Evolutionary conservation across 2,888 invertebrate species (phyloP).

Genomic region (Cactoblastis cactorum): DNA sequence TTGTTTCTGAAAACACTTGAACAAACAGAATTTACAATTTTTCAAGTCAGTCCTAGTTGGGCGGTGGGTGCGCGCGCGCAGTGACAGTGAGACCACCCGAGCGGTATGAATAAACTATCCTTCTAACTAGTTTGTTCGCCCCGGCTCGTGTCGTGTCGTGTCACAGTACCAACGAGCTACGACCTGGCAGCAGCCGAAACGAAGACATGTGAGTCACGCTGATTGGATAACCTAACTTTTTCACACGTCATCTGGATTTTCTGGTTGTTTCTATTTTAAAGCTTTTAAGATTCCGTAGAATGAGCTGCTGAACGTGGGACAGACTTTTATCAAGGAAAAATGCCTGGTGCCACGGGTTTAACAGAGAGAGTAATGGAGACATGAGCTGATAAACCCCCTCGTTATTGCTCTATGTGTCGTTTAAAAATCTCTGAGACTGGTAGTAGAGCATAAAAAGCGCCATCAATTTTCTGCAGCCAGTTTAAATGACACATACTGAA

Average conservation of each 20-base stretch:
- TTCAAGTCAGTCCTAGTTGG: constrained; percentile 46
- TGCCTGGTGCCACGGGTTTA: too few relatives aligned
- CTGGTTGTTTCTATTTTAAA: background rate
- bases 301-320: background rate
- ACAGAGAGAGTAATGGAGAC: too few relatives aligned
- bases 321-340: too few relatives aligned
- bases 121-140: constrained; percentile 75
- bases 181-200: background rate
- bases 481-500: too few relatives aligned
- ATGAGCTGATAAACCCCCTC: too few relatives aligned
- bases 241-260: background rate
- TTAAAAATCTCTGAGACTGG: too few relatives aligned
- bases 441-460: too few relatives aligned
- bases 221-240: constrained; percentile 26
- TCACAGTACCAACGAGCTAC: constrained; percentile 35
- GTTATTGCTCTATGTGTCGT: too few relatives aligned
- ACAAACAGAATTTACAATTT: constrained; percentile 61
- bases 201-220: constrained; percentile 36
- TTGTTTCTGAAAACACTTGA: constrained; percentile 76
- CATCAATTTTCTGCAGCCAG: too few relatives aligned
- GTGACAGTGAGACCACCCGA: constrained; percentile 68
- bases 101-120: constrained; percentile 77
- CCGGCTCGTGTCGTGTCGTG: constrained; percentile 75
- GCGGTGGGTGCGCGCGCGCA: constrained; percentile 42
- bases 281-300: background rate